A percentile compares a stretch with the other conserved stretches of the same genome.
These are phyloP conservation scores for Halictus rubicundus DNA, from an alignment of 1,140 invertebrate genomes.

Conservation along the genomic window DNA sequence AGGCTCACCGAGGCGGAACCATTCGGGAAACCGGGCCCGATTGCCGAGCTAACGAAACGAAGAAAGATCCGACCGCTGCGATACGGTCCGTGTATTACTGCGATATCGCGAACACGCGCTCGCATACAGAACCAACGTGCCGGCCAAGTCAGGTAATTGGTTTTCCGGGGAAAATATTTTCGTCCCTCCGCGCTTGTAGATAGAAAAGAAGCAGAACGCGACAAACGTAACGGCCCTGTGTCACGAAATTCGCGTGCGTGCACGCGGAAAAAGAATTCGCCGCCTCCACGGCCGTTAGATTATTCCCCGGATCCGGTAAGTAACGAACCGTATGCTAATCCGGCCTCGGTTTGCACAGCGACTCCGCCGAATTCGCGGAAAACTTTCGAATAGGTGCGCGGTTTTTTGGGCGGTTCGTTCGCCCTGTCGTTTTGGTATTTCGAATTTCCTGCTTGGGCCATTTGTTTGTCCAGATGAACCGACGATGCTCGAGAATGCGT, in stretches of 20 bases:
- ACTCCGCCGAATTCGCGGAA: background rate
- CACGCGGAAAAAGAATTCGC: constrained; percentile 9
- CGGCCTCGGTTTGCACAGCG: constrained; percentile 1
- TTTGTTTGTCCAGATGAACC: background rate
- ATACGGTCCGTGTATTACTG: background rate
- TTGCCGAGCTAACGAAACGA: background rate
- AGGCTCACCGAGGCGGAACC: background rate
- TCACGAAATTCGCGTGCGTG: constrained; percentile 16
- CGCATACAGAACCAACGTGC: background rate
- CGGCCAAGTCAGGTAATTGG: constrained; percentile 26
- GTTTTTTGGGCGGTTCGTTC: background rate
- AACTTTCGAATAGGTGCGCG: constrained; percentile 37
- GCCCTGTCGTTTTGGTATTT: background rate
- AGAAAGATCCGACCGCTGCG: constrained; percentile 9
- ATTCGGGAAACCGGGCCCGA: background rate
- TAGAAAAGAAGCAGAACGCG: constrained; percentile 13
- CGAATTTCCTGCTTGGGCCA: background rate
- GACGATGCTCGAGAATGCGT: too few species aligned
- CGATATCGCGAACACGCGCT: constrained; percentile 15
- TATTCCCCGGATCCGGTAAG: constrained; percentile 20
- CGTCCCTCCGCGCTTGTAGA: background rate
- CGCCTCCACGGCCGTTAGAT: constrained; percentile 12
- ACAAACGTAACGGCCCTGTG: constrained; percentile 9
- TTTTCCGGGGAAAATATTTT: constrained; percentile 33
- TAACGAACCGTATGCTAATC: constrained; percentile 60